Base-by-base conservation (phyloP, 2,113 vertebrate species). In the Carettochelys insculpta region DNA sequence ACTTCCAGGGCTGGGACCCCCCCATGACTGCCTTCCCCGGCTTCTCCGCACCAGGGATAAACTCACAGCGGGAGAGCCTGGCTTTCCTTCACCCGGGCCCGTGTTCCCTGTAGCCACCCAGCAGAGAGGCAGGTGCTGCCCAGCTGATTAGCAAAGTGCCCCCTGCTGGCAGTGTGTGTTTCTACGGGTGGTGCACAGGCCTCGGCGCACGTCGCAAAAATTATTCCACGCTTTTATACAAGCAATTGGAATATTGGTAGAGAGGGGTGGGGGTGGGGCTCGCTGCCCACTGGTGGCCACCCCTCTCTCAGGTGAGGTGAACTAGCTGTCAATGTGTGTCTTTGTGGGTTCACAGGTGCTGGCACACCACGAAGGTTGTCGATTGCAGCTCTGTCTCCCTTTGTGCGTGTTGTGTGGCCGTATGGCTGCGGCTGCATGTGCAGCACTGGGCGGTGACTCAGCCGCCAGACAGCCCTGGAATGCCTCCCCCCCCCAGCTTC, bases 401-500 rank as follows among this genome's bases (percentile, higher is more conserved):
- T 2, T 22, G 8, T 80, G 4, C 71, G 3, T 8, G 2, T 1
- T 65, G 61, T 65, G 61, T 6, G 17, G n/a, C 58, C 2, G 2
- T 10, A 19, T 8, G 61, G 16, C 61, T 65, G 61, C 22, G 61
- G 17, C 34, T 68, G 4, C n/a, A 7, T 38, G 61, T 22, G n/a
- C 41, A 51, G 83, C 84, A 87, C 78, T 79, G 45, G 34, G 73
- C 56, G 78, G 14, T 95, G 95, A 96, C 84, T 96, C 95, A 96
- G 92, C 79, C 90, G 84, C 86, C 76, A 75, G 86, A 93, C 93
- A 96, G 95, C 90, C 84, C 45, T 41, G 82, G 94, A 96, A 95
- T 94, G 94, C 79, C 92, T 92, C 92, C 82, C 77, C 86, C 83
- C 82, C n/a, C 17, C 48, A 9, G 10, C 48, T 13, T 13, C 48